Base-by-base conservation (phyloP, 2,888 invertebrate genomes). In the Allophyes oxyacanthae region DNA sequence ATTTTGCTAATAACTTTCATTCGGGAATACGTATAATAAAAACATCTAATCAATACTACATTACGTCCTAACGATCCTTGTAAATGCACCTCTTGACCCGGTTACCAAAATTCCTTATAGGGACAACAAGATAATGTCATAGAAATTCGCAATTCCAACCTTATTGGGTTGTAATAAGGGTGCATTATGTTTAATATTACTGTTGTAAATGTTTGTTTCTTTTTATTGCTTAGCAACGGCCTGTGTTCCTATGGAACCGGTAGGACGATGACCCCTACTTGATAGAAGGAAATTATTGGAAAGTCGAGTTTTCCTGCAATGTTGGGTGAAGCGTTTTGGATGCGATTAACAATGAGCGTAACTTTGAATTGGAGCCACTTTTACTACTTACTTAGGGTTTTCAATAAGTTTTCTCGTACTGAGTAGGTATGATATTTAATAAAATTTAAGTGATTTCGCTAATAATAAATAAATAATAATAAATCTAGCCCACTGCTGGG, bases 211-310 rank as follows among this genome's bases (percentile, higher is more conserved):
- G 83, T 85, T 83, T 81, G 83, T 80, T 75, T 78, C 61, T 87
- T 86, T 79, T 75, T 74, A 83, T 87, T 83, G 82, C 87, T 67
- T 79, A 82, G 91, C 87, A 87, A 91, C 90, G 64, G 57, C 69
- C 78, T 80, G 75, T 82, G 66, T 79, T 78, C 73, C 66, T 72
- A 72, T 65, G 62, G 53, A 68, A 57, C 53, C 60, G 63, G 66
- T 74, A 79, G 88, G 81, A 77, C 83, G 63, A 70, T 80, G 84
- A 88, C 84, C 77, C 71, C 55, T 62, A 56, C 77, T 71, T 57
- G 45, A 64, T 72, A 66, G 62, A 72, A 77, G 52, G 43, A 73
- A 71, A 65, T 66, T 64, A 76, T 73, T 65, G 52, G 32, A 62
- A 60, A 59, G 34, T 43, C 41, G 26, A 62, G 33, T 66, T 69